Base-by-base conservation (phyloP, 1,140 invertebrate species). In the Hermetia illucens region DNA sequence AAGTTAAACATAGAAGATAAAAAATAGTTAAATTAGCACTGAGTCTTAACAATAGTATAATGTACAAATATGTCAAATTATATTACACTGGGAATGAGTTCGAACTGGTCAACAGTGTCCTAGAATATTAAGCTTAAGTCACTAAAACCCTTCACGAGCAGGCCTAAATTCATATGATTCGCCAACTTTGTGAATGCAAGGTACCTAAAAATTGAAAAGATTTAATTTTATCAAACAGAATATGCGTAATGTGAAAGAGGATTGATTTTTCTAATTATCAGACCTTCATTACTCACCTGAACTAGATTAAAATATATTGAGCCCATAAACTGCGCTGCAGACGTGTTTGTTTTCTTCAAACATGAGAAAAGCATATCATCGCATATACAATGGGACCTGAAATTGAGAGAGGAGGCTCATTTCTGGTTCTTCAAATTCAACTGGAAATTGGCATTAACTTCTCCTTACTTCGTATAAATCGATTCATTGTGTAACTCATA, bases 281-380 rank as follows among this genome's bases (percentile, higher is more conserved):
- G 8, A 8, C 24, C n/a, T n/a, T 25, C 24, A 8, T 25, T 33
- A 12, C 9, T 32, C 39, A 61, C 74, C 61, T 75, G 71, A 24
- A 89, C 69, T 40, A 91, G 52, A 53, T 91, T 90, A 60, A 91
- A 92, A 48, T 88, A 92, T 35, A 91, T 75, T 42, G 80, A 79
- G 22, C 86, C 87, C 71, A 92, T 77, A 4, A 86, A 60, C 43
- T 86, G 78, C 0, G 80, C 70, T 5, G 76, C 70, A 38, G 74
- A 73, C 8, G 67, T 68, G 33, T 76, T 71, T 20, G 74, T 70
- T 20, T 62, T 55, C 55, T 89, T 89, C 24, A 93, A 64, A 63
- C 88, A 93, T 2, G 75, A 65, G 57, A 77, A 84, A 15, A 93
- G 72, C 49, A 74, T 72, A 38, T 81, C 72, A 52, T 93, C 87